A percentile compares a stretch with the other conserved stretches of the same genome.
These are phyloP conservation scores for Sarcophaga peregrina DNA, from an alignment of 1,140 invertebrate genomes.

Conservation along the genomic window DNA sequence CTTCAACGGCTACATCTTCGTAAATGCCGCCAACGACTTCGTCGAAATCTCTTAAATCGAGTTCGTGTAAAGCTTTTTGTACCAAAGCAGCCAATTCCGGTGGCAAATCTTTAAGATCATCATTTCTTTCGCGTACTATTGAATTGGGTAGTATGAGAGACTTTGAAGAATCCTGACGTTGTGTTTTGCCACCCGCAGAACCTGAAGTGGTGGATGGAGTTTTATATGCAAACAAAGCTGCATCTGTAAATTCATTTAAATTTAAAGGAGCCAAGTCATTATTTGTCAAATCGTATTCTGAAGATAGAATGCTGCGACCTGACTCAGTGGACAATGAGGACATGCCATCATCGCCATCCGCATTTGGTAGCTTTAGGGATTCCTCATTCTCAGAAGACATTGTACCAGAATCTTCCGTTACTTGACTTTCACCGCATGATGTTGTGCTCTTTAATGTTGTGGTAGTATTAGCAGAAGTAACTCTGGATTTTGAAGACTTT, in stretches of 20 bases:
- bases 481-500: not conserved
- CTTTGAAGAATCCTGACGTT: constrained; percentile 40
- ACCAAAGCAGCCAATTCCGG: constrained; percentile 61
- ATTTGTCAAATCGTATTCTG: constrained; percentile 53
- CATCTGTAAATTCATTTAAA: constrained; percentile 45
- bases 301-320: constrained; percentile 55
- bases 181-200: constrained; percentile 54
- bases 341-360: constrained; percentile 59
- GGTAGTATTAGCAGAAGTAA: constrained; percentile 32
- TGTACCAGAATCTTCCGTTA: constrained; percentile 49
- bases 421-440: constrained; percentile 43
- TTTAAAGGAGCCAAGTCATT: constrained; percentile 41
- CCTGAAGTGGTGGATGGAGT: constrained; percentile 57
- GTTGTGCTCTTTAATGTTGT: constrained; percentile 26
- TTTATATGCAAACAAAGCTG: constrained; percentile 51
- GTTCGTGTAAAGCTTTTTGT: constrained; percentile 60
- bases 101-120: constrained; percentile 62
- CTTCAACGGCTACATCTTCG: constrained; percentile 25
- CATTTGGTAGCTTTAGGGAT: constrained; percentile 43
- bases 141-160: constrained; percentile 51
- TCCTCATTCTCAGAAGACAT: constrained; percentile 54
- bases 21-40: constrained; percentile 48
- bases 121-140: constrained; percentile 56
- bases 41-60: constrained; percentile 59
- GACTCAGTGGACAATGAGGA: constrained; percentile 61